Evolutionary conservation across 2,797 vertebrate species (phyloP), one percentile per base, ranked within the genome.

Genomic region (Lacerta bilineata): DNA sequence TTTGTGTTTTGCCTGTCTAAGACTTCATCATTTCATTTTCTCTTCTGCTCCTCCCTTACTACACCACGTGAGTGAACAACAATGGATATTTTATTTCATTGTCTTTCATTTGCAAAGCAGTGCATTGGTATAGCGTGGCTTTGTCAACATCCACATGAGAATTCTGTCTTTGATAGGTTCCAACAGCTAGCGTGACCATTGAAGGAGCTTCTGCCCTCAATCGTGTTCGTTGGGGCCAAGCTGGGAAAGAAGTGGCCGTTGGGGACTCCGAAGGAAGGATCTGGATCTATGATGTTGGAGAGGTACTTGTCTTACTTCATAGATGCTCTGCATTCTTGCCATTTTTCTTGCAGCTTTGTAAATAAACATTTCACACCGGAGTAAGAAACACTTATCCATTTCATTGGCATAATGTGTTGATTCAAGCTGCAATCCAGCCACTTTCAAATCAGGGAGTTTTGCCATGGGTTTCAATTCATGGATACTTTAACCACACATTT

Each of bases 271-370:
- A 99, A 94, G 99, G 99, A 29, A 97, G 98, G 10, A 97, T 99
- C 84, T 99, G 99, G 98, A 97, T 99, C 96, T 99, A 99, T 29
- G 99, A 99, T 7, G 98, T 98, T 25, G 99, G 98, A 97, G 99
- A 99, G 99, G 99, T 99, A 97, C 29, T 0, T 87, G 2, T 59
- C 46, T 36, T 6, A 74, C 50, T 68, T 18, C 72, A 13, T 2
- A 0, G 20, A 33, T 79, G 85, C 25, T 39, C 77, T 76, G 10
- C 36, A 85, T 84, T 36, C 18, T 87, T 1, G 41, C 17, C 18
- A 0, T 55, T 36, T 81, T 9, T 72, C 27, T 59, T 85, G 85
- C 68, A 64, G 7, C 33, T 74, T 85, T 64, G 3, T 55, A 9
- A 39, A 1, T n/a, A 72, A 91, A 83, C 87, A 36, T 41, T 20